Percentiles rank a stretch among this genome's conserved stretches.
These are phyloP conservation scores for Tragelaphus oryx DNA, from an alignment of 2,797 vertebrate species.

Conservation along the genomic window DNA sequence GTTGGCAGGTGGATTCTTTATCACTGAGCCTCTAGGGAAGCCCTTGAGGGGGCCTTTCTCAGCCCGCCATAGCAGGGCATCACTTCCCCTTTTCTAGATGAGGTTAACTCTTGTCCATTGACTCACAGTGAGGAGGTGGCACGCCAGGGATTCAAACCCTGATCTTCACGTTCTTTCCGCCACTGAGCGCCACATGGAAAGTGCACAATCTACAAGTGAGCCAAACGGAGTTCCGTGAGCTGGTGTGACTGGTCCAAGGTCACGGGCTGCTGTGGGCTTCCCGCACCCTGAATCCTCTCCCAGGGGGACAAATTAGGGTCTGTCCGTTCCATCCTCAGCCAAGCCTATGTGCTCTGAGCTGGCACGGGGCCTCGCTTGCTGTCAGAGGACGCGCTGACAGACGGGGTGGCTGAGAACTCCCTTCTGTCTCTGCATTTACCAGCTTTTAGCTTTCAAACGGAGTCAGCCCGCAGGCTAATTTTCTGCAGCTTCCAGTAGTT, in stretches of 20 bases:
- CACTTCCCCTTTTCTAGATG: not conserved
- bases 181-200: fast-evolving
- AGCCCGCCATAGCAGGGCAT: fast-evolving
- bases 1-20: not conserved
- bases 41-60: not conserved
- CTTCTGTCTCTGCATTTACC: not conserved
- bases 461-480: constrained; percentile 46
- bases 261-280: fast-evolving
- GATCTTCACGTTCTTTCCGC: not conserved
- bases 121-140: fast-evolving
- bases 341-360: fast-evolving
- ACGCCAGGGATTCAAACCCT: not conserved
- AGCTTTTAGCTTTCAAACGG: constrained; percentile 3
- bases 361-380: not conserved
- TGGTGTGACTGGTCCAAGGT: fast-evolving
- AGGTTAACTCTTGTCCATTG: too few species aligned
- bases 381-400: not conserved
- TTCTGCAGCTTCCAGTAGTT: constrained; percentile 39
- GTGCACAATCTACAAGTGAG: fast-evolving
- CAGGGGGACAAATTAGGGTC: not conserved
- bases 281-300: not conserved
- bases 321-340: not conserved
- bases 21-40: not conserved
- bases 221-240: fast-evolving
- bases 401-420: not conserved